These are phyloP conservation scores for Fragum whitleyi DNA, from an alignment of 2,888 invertebrate species.

Conservation along the genomic window DNA sequence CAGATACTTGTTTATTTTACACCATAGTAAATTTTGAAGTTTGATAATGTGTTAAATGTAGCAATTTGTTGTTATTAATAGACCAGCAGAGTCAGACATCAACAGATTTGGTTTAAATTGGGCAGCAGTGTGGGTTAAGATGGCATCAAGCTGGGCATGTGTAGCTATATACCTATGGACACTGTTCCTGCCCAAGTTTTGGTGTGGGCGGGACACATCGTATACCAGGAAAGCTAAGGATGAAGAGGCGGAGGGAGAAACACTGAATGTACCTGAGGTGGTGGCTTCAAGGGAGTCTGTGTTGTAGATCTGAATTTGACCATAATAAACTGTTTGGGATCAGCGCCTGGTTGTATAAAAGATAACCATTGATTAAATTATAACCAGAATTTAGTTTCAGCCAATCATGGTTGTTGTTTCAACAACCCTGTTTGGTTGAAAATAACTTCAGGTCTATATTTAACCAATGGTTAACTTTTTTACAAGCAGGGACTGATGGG, in stretches of 20 bases:
- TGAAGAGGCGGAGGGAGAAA: conserved; percentile 49
- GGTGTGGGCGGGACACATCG: conserved; percentile 78
- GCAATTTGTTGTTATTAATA: conserved; percentile 66
- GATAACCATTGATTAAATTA: too few species aligned
- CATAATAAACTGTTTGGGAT: too few species aligned
- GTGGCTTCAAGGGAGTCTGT: conserved; percentile 60
- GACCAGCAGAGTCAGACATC: conserved; percentile 84
- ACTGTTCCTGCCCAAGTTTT: conserved; percentile 81
- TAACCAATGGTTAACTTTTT: neutral
- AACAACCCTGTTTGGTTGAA: too few species aligned
- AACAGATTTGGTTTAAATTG: conserved; percentile 85
- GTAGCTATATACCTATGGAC: conserved; percentile 85
- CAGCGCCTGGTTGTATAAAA: neutral
- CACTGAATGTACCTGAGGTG: conserved; percentile 49
- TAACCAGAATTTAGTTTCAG: too few species aligned
- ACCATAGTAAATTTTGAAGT: too few species aligned
- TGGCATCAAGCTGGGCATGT: conserved; percentile 86
- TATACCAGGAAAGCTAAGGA: conserved; percentile 45
- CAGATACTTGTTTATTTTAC: too few species aligned
- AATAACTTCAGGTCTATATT: too few species aligned
- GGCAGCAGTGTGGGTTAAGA: conserved; percentile 86
- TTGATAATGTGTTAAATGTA: too few species aligned
- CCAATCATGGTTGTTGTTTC: too few species aligned
- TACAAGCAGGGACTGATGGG: neutral
- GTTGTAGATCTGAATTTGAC: conserved; percentile 30